Evolutionary conservation across 1,140 invertebrate species (phyloP).

Genomic region (Catajapyx aquilonaris): DNA sequence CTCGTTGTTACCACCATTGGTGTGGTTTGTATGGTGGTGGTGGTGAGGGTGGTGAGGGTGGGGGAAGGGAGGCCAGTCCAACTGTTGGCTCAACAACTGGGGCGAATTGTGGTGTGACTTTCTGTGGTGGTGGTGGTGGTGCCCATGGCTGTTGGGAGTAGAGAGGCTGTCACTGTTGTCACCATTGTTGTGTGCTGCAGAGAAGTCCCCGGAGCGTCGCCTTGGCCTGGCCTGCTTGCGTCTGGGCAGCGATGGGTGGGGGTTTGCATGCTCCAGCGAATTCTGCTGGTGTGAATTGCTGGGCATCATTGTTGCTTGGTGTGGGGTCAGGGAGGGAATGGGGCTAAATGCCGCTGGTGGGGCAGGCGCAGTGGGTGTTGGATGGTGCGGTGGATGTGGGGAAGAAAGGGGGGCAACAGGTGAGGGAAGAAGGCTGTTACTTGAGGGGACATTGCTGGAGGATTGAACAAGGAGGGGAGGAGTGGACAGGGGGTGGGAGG

Average conservation of each 20-base stretch:
- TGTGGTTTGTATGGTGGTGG: neutral
- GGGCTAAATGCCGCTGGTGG: constrained; percentile 14
- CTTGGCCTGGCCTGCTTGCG: constrained; percentile 59
- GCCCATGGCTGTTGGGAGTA: constrained; percentile 18
- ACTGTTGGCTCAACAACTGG: constrained; percentile 16
- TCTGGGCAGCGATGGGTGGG: constrained; percentile 47
- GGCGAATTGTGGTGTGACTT: too few relatives aligned
- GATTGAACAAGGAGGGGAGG: neutral
- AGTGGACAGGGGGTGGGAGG: constrained; percentile 7
- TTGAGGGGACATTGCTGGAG: constrained; percentile 13
- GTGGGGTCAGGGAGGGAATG: too few relatives aligned
- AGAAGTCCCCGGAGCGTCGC: constrained; percentile 49
- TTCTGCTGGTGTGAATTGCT: neutral
- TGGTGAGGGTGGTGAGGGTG: constrained; percentile 2
- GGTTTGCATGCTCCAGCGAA: too few relatives aligned
- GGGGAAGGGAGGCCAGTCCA: constrained; percentile 12
- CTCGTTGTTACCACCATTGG: too few relatives aligned
- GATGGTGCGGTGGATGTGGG: constrained; percentile 20
- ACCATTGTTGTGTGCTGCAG: constrained; percentile 26
- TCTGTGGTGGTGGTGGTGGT: too few relatives aligned
- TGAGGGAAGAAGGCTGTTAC: constrained; percentile 14
- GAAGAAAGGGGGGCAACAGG: constrained; percentile 26
- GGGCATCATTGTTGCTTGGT: neutral
- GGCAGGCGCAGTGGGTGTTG: constrained; percentile 21
- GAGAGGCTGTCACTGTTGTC: constrained; percentile 26